Base-by-base conservation (phyloP, 2,888 invertebrate species). In the Tipula confusa region DNA sequence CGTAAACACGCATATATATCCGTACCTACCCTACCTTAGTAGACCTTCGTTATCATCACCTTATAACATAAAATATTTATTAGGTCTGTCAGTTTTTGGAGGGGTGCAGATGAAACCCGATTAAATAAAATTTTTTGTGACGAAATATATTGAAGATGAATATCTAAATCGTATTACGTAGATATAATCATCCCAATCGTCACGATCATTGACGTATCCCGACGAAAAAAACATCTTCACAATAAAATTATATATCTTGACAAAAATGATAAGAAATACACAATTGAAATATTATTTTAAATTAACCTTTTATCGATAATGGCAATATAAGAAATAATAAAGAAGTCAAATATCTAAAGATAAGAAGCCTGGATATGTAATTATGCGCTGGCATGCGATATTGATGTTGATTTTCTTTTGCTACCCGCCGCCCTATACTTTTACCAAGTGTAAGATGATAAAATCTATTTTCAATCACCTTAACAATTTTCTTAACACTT, bases 201-300 rank as follows among this genome's bases (percentile, higher is more conserved):
- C 43, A 3, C 43, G 33, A 43, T 4, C 43, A 43, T 43, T 15
- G 11, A 9, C 36, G 36, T 36, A 1, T 36, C 9, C 36, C 9
- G n/a, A n/a, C n/a, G n/a, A n/a, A n/a, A n/a, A n/a, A n/a, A n/a
- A n/a, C 36, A 36, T 36, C n/a, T n/a, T n/a, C n/a, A n/a, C n/a
- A n/a, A n/a, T n/a, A n/a, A n/a, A n/a, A n/a, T n/a, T 7, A 36
- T 11, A 36, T 36, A n/a, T 15, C 15, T 15, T 43, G 43, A 43
- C 15, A 11, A 36, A 36, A 9, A 36, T 15, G 43, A 43, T 4
- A 43, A 64, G 18, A 33, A 33, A 64, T 24, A 24, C 64, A 64
- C 64, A 64, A 64, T 64, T 64, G 64, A 64, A 64, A 64, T 64
- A 64, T 64, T 64, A 64, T 64, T 64, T 64, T 64, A 64, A 64